Base-by-base conservation (phyloP, 2,888 invertebrate species). In the Teinopalpus imperialis region DNA sequence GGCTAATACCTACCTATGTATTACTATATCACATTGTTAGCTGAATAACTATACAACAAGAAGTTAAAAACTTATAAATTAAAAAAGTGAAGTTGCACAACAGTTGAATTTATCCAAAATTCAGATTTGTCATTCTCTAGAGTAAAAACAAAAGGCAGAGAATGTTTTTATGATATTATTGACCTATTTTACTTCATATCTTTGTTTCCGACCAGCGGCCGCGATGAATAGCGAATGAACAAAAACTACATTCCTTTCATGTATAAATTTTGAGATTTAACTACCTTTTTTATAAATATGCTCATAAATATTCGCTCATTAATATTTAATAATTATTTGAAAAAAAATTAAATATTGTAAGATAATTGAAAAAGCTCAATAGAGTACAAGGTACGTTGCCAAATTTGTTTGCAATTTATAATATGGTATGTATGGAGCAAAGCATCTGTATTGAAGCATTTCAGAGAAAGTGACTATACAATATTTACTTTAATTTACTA, bases 151-250 rank as follows among this genome's bases (percentile, higher is more conserved):
- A 39, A 43, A 39, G 10, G 44, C 23, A 31, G 37, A 6, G 31
- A 32, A 39, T 7, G 24, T 39, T 39, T 45, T 39, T 45, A 45
- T 45, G 44, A 37, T 20, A 45, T 45, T 39, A 45, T 45, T 45
- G 44, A 45, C 44, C 44, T 45, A 39, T 39, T 45, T 45, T 31
- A 45, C 32, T 39, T 39, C 44, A 36, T 34, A 45, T 45, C 44
- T 45, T 45, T 39, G 39, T 45, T 45, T 32, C 32, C 32, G 26
- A 27, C 44, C 39, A 39, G 27, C 27, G 44, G 36, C 31, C 18
- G 44, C 32, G 27, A 20, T 45, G 37, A 39, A 45, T 45, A 37
- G 43, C 18, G 37, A 44, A 44, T 24, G 36, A 36, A 32, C 37
- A 39, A 45, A 45, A 45, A 44, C 44, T 37, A 8, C 37, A 24